Conservation (phyloP, 2,797 vertebrate genomes). For the Paratrypauchen microcephalus region DNA sequence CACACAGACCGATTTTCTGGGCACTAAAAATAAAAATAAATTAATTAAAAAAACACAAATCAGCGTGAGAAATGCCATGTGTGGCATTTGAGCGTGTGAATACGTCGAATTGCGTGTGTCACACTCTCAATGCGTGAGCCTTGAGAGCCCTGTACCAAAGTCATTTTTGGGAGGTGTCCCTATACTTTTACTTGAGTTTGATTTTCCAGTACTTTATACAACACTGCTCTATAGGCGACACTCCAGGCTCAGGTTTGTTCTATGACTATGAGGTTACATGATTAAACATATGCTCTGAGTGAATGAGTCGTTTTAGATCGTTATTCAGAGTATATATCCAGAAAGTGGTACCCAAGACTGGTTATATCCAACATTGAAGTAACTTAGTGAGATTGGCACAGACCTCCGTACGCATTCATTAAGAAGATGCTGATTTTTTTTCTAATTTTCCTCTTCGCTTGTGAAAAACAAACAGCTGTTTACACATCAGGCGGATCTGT, state of each 20-base stretch:
- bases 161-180: too few species aligned
- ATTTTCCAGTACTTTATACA: too few species aligned
- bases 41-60: too few species aligned
- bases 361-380: conserved; percentile 42
- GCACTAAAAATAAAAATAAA: too few species aligned
- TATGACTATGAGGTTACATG: background rate
- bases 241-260: background rate
- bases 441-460: conserved; percentile 13
- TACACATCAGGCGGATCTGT: conserved; percentile 56
- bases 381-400: conserved; percentile 42
- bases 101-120: too few species aligned
- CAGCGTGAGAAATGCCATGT: too few species aligned
- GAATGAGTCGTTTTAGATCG: background rate
- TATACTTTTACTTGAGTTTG: too few species aligned
- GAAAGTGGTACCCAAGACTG: background rate
- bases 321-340: conserved; percentile 13
- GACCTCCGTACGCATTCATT: conserved; percentile 53
- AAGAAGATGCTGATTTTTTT: conserved; percentile 49
- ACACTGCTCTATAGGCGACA: too few species aligned
- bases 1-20: too few species aligned
- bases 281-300: conserved; percentile 4
- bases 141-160: too few species aligned
- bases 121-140: too few species aligned
- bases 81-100: too few species aligned
- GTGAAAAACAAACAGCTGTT: conserved; percentile 64